Base-by-base conservation (phyloP, 64 coral and sea anemone genomes). In the Stichodactyla mertensii region DNA sequence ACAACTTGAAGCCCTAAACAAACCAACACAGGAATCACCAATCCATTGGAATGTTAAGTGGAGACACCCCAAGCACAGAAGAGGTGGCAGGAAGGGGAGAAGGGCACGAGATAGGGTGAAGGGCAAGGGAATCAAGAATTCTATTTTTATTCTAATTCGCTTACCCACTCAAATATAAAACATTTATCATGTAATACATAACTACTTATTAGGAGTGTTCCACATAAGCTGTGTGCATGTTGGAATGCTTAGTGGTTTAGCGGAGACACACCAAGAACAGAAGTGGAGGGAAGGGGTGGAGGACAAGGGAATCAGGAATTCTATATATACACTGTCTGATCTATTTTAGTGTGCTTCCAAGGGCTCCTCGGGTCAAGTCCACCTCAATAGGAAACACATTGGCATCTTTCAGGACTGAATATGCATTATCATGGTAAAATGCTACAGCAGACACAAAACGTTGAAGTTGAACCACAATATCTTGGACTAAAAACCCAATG, bases 301-400 rank as follows among this genome's bases (percentile, higher is more conserved):
- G 7, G 24, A 5, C 5, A 14, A 11, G 0, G 26, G 10, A 69
- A 9, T 69, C 8, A 7, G 64, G n/a, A 2, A 11, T 58, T 58
- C 9, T 15, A 58, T 11, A 15, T 2, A 15, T 58, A 11, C 14
- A 58, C 8, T 58, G 14, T 15, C 8, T 58, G 14, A 58, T 58
- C 56, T 58, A 92, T 85, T 88, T 88, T 7, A 97, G 79, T 10
- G 94, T 93, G 58, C 91, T 99, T 69, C 97, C 97, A 19, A 99
- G 91, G 45, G 92, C 92, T 64, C 97, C 97, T 51, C 93, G 86
- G 0, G 97, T 99, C 80, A 99, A 88, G 82, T 99, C 97, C 5
- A 99, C 97, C 83, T 99, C 97, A 80, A 99, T 99, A 1, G 97
- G 97, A 71, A 99, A 99, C 16, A 99, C 97, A 56, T 99, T 94